These are phyloP conservation scores for Pelodiscus sinensis DNA, from an alignment of 2,113 vertebrate species.

Conservation along the genomic window DNA sequence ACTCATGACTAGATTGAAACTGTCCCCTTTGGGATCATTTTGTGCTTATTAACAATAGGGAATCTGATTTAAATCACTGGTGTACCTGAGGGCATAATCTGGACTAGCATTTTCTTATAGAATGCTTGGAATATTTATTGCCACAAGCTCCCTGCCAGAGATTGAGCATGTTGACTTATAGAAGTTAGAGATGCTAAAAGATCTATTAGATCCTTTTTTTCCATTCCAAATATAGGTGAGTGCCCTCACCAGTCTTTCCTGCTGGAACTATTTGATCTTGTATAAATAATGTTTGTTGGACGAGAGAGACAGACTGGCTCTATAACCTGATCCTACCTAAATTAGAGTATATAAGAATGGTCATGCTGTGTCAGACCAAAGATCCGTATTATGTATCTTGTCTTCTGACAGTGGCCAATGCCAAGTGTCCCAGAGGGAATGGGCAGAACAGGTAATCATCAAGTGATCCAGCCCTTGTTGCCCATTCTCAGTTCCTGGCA, in stretches of 20 bases:
- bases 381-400: too few relatives aligned
- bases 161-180: constrained; percentile 40
- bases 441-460: too few relatives aligned
- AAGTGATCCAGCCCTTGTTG: too few relatives aligned
- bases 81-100: neutral
- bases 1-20: neutral
- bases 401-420: too few relatives aligned
- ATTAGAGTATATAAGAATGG: neutral
- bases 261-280: neutral
- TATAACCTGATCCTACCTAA: neutral
- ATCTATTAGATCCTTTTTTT: constrained; percentile 72
- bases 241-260: neutral
- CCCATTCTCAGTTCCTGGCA: too few relatives aligned
- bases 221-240: constrained; percentile 12
- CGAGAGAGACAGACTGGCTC: neutral
- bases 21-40: neutral
- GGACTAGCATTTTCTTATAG: neutral
- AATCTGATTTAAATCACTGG: neutral
- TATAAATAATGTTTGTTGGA: neutral
- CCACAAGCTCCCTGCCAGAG: neutral
- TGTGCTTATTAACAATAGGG: neutral
- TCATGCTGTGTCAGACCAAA: too few relatives aligned
- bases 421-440: too few relatives aligned
- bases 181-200: constrained; percentile 69
- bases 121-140: neutral